Percentiles rank a stretch among this genome's conserved stretches.
Conservation (phyloP, 2,888 invertebrate species). For the Iphiclides podalirius region DNA sequence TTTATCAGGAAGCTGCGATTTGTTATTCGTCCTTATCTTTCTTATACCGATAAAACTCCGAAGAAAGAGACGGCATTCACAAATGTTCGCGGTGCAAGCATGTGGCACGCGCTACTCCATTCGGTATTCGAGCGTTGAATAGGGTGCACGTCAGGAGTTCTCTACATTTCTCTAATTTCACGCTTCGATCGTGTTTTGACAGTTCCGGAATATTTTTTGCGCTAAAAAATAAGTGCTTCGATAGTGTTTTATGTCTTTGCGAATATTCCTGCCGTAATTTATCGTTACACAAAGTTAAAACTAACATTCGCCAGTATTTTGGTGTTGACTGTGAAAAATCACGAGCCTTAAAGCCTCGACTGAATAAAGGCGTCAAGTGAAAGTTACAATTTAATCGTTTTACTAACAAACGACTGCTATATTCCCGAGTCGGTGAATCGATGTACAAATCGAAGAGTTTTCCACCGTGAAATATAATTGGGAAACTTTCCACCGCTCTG, state of each 20-base stretch:
- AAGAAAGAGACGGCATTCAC: conserved; percentile 61
- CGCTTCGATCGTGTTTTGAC: conserved; percentile 65
- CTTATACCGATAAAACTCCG: conserved; percentile 34
- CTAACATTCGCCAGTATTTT: background rate
- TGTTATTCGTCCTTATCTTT: conserved; percentile 60
- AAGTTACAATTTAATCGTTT: conserved; percentile 62
- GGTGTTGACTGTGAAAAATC: conserved; percentile 37
- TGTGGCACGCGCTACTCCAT: conserved; percentile 76
- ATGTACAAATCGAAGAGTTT: conserved; percentile 26
- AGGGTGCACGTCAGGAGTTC: conserved; percentile 49
- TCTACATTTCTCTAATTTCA: conserved; percentile 42
- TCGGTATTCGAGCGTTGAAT: conserved; percentile 65
- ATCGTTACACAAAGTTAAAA: background rate
- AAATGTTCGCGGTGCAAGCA: conserved; percentile 49
- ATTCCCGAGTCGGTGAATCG: conserved; percentile 11
- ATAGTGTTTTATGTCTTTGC: conserved; percentile 29
- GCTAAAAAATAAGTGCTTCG: conserved; percentile 17
- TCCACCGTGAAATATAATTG: conserved; percentile 51
- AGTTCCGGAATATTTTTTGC: conserved; percentile 39
- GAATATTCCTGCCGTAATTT: conserved; percentile 2
- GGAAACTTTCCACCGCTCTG: conserved; percentile 57
- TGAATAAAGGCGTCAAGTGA: conserved; percentile 66
- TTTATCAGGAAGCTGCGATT: conserved; percentile 44
- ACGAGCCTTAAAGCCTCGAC: conserved; percentile 56
- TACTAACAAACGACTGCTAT: conserved; percentile 47